Conservation (phyloP, 2,888 invertebrate genomes). For the Mermis nigrescens region DNA sequence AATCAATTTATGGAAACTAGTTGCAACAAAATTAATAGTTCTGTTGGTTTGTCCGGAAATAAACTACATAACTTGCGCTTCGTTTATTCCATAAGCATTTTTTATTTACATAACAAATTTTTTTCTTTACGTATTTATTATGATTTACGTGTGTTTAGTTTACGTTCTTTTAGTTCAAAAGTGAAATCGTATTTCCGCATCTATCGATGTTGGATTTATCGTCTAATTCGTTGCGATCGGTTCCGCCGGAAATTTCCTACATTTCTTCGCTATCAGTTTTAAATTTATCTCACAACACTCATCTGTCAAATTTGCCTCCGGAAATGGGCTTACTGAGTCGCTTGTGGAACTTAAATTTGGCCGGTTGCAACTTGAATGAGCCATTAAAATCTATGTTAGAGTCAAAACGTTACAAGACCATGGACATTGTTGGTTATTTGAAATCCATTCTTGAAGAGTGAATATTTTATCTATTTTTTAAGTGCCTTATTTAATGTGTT, state of each 20-base stretch:
- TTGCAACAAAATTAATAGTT: too few relatives aligned
- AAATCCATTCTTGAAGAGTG: slow-evolving; percentile 46
- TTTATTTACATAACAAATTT: too few relatives aligned
- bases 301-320: slow-evolving; percentile 57
- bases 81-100: too few relatives aligned
- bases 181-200: slow-evolving; percentile 60
- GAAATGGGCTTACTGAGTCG: slow-evolving; percentile 79
- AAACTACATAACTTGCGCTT: too few relatives aligned
- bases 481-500: too few relatives aligned
- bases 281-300: slow-evolving; percentile 62
- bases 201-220: slow-evolving; percentile 85
- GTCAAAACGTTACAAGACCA: slow-evolving; percentile 73
- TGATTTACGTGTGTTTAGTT: too few relatives aligned
- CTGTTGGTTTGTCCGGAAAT: too few relatives aligned
- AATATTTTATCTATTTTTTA: too few relatives aligned
- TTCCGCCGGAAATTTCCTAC: slow-evolving; percentile 66
- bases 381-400: slow-evolving; percentile 74
- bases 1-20: too few relatives aligned
- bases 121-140: too few relatives aligned
- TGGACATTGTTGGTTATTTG: slow-evolving; percentile 74
- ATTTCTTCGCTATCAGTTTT: slow-evolving; percentile 72
- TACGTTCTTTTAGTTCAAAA: slow-evolving; percentile 13
- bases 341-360: slow-evolving; percentile 86
- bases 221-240: slow-evolving; percentile 55
- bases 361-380: slow-evolving; percentile 66